phyloP scores from a whole-genome alignment of 2,888 invertebrate species.

The Volucella inanis region DNA sequence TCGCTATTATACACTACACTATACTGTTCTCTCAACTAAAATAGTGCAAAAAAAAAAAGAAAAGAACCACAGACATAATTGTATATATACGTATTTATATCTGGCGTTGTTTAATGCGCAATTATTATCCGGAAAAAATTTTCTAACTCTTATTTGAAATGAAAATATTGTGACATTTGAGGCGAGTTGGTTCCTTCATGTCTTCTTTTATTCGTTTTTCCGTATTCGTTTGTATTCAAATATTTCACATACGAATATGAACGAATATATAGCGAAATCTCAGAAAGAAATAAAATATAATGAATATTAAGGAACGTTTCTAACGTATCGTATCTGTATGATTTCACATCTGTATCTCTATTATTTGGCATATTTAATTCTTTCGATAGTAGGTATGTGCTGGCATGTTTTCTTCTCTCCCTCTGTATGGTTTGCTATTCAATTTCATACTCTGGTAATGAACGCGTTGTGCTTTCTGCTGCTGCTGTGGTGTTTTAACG shows the following conservation, averaged over 20 bases:
- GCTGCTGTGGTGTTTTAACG: no score
- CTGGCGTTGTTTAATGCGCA: constrained; percentile 49
- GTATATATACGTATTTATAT: constrained; percentile 5
- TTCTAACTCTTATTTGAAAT: constrained; percentile 20
- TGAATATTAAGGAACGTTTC: constrained; percentile 33
- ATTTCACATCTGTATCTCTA: constrained; percentile 63
- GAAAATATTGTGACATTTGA: constrained; percentile 61
- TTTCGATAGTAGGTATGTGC: no score
- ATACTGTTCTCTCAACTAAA: background rate
- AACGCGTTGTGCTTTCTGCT: background rate
- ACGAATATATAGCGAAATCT: no score
- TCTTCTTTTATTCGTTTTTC: constrained; percentile 46
- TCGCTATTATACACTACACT: background rate
- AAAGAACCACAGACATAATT: no score
- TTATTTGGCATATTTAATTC: background rate
- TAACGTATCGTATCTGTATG: constrained; percentile 41
- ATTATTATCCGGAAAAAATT: constrained; percentile 20
- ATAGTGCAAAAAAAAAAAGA: constrained; percentile 10
- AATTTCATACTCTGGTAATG: no score
- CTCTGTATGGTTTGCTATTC: background rate
- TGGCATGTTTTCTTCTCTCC: constrained; percentile 12
- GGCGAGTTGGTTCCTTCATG: constrained; percentile 58
- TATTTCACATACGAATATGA: no score
- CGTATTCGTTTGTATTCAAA: constrained; percentile 30
- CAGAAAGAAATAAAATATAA: constrained; percentile 12